Percentiles rank a stretch among this genome's conserved stretches.
Evolutionary conservation across 2,888 invertebrate genomes (phyloP).

Genomic region (Beris chalybata): DNA sequence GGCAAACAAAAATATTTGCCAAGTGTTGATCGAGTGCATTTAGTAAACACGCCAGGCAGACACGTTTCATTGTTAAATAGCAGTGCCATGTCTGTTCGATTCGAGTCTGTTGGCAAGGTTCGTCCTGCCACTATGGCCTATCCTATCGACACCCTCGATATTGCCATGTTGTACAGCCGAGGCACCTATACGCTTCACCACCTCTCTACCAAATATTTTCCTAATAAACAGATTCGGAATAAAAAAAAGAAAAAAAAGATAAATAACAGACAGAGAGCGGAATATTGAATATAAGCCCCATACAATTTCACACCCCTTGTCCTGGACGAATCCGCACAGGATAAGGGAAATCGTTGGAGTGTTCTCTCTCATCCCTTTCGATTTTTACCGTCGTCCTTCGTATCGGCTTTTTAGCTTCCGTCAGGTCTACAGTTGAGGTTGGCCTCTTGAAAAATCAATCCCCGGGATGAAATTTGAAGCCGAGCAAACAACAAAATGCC

Average conservation of each 20-base stretch:
- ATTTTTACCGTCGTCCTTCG: too few species aligned
- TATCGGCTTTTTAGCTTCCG: too few species aligned
- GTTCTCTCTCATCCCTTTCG: too few species aligned
- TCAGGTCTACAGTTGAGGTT: too few species aligned
- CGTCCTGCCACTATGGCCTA: neutral
- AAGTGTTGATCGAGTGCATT: conserved; percentile 36
- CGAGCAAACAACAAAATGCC: too few species aligned
- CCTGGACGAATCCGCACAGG: too few species aligned
- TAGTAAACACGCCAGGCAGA: conserved; percentile 28
- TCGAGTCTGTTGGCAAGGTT: conserved; percentile 2
- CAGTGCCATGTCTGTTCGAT: neutral
- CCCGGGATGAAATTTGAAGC: too few species aligned
- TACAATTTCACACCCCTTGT: too few species aligned
- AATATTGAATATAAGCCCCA: conserved; percentile 7
- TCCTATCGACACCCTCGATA: neutral
- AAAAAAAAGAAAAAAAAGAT: conserved; percentile 11
- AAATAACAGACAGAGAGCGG: conserved; percentile 22
- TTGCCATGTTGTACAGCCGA: neutral
- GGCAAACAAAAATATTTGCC: conserved; percentile 34
- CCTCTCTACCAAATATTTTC: conserved; percentile 17
- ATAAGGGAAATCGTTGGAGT: too few species aligned
- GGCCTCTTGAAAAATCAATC: too few species aligned
- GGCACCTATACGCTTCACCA: neutral
- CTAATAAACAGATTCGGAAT: conserved; percentile 13
- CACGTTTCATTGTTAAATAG: conserved; percentile 22